Percentiles rank a stretch among this genome's conserved stretches.
Evolutionary conservation across 92 coral and sea anemone species (phyloP).

Genomic region (Virgularia gustaviana): DNA sequence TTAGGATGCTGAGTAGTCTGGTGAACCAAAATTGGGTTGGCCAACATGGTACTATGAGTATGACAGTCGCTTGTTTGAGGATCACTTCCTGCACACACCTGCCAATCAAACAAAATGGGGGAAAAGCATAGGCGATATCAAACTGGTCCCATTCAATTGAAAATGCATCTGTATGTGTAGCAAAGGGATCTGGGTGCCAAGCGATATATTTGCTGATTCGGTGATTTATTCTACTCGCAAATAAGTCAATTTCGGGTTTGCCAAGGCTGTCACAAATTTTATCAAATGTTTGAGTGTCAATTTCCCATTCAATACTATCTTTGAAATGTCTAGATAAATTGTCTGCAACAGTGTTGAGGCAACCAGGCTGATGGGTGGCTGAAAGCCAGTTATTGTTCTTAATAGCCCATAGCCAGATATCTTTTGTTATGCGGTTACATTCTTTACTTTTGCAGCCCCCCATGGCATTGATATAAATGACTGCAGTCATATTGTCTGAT

Average conservation of each 20-base stretch:
- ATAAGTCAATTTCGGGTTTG: conserved; percentile 28
- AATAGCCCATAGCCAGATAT: conserved; percentile 51
- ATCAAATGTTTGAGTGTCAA: too few species aligned
- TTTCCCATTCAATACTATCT: conserved; percentile 41
- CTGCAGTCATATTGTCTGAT: conserved; percentile 47
- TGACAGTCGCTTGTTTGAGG: conserved; percentile 29
- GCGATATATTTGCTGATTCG: conserved; percentile 5
- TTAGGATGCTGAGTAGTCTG: conserved; percentile 33
- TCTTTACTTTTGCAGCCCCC: conserved; percentile 48
- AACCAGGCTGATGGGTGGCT: conserved; percentile 43
- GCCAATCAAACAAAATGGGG: conserved; percentile 40
- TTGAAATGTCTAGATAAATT: conserved; percentile 38
- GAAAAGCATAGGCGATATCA: conserved; percentile 32
- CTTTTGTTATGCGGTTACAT: conserved; percentile 28
- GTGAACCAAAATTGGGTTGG: conserved; percentile 48
- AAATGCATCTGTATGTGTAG: conserved; percentile 37
- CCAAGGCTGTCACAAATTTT: too few species aligned
- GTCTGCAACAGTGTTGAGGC: conserved; percentile 40
- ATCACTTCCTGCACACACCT: conserved; percentile 44
- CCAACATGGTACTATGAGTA: conserved; percentile 43
- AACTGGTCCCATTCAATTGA: conserved; percentile 31
- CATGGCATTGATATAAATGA: conserved; percentile 38
- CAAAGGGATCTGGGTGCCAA: too few species aligned
- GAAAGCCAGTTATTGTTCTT: conserved; percentile 39
- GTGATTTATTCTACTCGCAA: conserved; percentile 37